Percentiles rank a stretch among this genome's conserved stretches.
Evolutionary conservation across 2,888 invertebrate genomes (phyloP).

Genomic region (Euplagia quadripunctaria): DNA sequence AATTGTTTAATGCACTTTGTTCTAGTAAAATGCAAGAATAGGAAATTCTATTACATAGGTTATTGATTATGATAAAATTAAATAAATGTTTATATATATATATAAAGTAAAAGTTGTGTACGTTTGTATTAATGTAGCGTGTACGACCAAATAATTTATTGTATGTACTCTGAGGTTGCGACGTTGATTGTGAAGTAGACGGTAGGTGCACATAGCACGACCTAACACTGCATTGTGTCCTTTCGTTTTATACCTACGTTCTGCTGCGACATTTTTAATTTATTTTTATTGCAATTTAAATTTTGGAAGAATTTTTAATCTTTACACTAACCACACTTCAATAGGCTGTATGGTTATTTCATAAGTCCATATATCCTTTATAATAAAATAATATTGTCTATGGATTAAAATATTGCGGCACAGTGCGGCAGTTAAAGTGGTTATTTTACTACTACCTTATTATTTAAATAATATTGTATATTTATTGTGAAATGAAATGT

Average conservation of each 20-base stretch:
- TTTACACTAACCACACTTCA: slow-evolving; percentile 52
- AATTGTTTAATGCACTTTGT: slow-evolving; percentile 71
- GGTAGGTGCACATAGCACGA: slow-evolving; percentile 66
- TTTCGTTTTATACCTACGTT: slow-evolving; percentile 64
- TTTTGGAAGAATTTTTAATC: slow-evolving; percentile 47
- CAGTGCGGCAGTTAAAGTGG: slow-evolving; percentile 27
- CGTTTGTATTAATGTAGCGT: slow-evolving; percentile 72
- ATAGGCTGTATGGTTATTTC: slow-evolving; percentile 5
- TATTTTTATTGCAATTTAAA: slow-evolving; percentile 41
- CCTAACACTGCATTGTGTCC: slow-evolving; percentile 58
- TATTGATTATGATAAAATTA: slow-evolving; percentile 55
- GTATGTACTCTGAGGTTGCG: slow-evolving; percentile 58
- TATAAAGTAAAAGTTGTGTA: slow-evolving; percentile 70
- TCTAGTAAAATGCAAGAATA: slow-evolving; percentile 64
- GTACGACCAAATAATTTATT: slow-evolving; percentile 74
- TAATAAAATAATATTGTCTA: slow-evolving; percentile 24
- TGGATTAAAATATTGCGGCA: slow-evolving; percentile 16
- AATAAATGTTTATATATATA: slow-evolving; percentile 70
- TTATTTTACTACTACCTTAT: slow-evolving; percentile 23
- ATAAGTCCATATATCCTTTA: slow-evolving; percentile 11
- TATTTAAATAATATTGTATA: slow-evolving; percentile 25
- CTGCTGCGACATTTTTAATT: slow-evolving; percentile 60
- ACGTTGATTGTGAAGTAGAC: slow-evolving; percentile 59
- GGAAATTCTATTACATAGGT: slow-evolving; percentile 63
- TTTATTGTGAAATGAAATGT: slow-evolving; percentile 41